Evolutionary conservation across 2,113 vertebrate genomes (phyloP), one percentile per base, ranked within the genome.

Genomic region (Salminus brasiliensis): DNA sequence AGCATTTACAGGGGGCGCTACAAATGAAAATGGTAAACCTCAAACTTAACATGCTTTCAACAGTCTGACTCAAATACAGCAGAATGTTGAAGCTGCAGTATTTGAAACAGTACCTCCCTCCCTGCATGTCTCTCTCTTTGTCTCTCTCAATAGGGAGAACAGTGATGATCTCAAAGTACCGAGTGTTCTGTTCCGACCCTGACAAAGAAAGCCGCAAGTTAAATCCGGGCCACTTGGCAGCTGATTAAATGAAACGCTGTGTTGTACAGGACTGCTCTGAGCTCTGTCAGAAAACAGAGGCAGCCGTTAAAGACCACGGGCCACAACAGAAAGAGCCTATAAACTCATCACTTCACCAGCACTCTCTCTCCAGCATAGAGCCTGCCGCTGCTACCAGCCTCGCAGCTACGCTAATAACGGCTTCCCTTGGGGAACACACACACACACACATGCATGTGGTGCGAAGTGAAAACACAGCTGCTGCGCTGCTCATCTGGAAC

Each of bases 291-390:
- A 79, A 29, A 13, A 52, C 29, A 63, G 15, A 67, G 45, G 18
- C 39, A 69, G 70, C 59, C 45, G 77, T 53, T 79, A 53, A 65
- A 72, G 11, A 60, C 76, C 53, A 47, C 25, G 45, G 30, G 59
- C 57, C 57, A 72, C 55, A 79, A 63, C 29, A 72, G 57, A 23
- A 27, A 79, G 25, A 21, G 36, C 41, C 59, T 25, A 72, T 81
- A 72, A 81, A 81, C 66, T 53, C 74, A 41, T 81, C 68, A 52
- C 55, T 69, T 66, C 41, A 60, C 59, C 34, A 72, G 59, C 41
- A 49, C n/a, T 63, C 55, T 23, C 39, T 32, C 29, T 47, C 43
- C 52, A n/a, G n/a, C 55, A 57, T 18, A 72, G 36, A 55, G 72
- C 55, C 67, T 60, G 29, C n/a, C 34, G 29, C 76, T 60, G 52